phyloP scores from a whole-genome alignment of 2,888 invertebrate species.

The Limnephilus marmoratus region DNA sequence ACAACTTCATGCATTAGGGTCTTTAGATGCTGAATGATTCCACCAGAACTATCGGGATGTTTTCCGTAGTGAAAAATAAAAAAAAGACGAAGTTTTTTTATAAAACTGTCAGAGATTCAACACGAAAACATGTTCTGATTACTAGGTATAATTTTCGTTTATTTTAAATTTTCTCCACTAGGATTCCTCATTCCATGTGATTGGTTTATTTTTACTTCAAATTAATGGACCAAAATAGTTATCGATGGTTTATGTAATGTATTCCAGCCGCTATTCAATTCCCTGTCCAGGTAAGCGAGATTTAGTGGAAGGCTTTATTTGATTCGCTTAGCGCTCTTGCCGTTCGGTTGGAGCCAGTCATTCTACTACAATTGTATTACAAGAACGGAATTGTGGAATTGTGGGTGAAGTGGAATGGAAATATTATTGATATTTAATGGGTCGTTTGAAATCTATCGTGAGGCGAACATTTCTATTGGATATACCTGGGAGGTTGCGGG shows the following conservation, averaged over 20 bases:
- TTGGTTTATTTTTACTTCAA: not conserved
- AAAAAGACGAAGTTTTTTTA: too few relatives aligned
- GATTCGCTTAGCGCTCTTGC: not conserved
- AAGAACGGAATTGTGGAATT: not conserved
- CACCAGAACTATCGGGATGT: too few relatives aligned
- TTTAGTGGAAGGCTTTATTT: not conserved
- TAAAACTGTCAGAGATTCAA: too few relatives aligned
- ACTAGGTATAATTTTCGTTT: too few relatives aligned
- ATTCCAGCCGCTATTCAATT: not conserved
- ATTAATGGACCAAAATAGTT: not conserved
- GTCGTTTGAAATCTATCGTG: constrained; percentile 38
- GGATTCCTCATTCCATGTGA: not conserved
- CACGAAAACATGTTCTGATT: too few relatives aligned
- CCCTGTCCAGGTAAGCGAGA: not conserved
- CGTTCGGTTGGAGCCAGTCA: not conserved
- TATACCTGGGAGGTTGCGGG: constrained; percentile 9
- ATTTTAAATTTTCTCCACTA: too few relatives aligned
- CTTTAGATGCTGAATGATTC: too few relatives aligned
- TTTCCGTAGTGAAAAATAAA: too few relatives aligned
- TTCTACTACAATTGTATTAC: not conserved
- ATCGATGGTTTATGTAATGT: not conserved
- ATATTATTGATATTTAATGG: constrained; percentile 43
- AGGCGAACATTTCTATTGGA: constrained; percentile 10
- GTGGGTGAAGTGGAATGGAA: constrained; percentile 30
- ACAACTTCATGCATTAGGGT: too few relatives aligned